Conservation (phyloP, 2,113 vertebrate genomes). For the Gopherus evgoodei region DNA sequence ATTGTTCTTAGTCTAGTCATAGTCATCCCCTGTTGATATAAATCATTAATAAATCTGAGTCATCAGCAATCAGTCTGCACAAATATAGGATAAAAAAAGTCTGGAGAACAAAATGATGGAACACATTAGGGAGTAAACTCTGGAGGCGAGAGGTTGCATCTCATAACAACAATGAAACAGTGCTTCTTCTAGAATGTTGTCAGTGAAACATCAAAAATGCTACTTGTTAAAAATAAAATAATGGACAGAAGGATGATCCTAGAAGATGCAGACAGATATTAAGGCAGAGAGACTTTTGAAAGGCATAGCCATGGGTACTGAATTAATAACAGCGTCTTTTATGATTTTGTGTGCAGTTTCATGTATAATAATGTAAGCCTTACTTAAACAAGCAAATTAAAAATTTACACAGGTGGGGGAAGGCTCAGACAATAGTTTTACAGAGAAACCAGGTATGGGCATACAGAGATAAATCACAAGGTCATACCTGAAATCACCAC, state of each 20-base stretch:
- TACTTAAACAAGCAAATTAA: conserved; percentile 1
- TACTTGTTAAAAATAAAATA: conserved; percentile 4
- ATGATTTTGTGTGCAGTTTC: background rate
- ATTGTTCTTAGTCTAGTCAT: background rate
- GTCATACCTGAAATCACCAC: background rate
- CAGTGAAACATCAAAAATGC: background rate
- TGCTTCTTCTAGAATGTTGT: background rate
- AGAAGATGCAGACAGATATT: background rate
- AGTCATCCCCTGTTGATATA: background rate
- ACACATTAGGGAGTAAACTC: background rate
- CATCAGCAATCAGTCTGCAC: background rate
- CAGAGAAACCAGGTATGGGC: background rate
- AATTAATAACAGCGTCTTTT: background rate
- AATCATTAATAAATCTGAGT: conserved; percentile 5
- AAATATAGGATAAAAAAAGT: background rate
- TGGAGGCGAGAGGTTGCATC: background rate
- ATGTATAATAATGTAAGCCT: fast-evolving
- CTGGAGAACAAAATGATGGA: background rate
- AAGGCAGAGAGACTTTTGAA: background rate
- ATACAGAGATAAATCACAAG: background rate
- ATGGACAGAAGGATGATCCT: background rate
- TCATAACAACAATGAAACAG: background rate
- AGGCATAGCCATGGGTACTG: background rate
- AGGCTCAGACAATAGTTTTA: background rate
- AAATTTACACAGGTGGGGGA: background rate